Evolutionary conservation across 2,888 invertebrate genomes (phyloP).

Genomic region (Thecocarcelia acutangulata): DNA sequence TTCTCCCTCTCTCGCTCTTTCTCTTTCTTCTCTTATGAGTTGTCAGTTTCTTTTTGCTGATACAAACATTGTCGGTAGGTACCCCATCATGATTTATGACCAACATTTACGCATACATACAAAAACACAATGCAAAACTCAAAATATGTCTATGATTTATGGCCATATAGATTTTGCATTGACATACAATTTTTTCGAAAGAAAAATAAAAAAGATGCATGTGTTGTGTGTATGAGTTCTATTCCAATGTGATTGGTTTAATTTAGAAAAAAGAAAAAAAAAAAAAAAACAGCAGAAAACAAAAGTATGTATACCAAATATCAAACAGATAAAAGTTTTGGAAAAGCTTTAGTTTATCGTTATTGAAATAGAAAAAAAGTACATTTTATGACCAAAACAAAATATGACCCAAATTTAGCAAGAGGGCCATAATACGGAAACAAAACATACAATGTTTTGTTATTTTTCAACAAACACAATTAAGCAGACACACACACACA

Average conservation of each 20-base stretch:
- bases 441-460: constrained; percentile 33
- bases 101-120: constrained; percentile 56
- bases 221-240: constrained; percentile 4
- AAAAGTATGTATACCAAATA: constrained; percentile 18
- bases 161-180: constrained; percentile 66
- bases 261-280: constrained; percentile 6
- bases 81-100: constrained; percentile 64
- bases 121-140: constrained; percentile 55
- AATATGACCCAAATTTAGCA: constrained; percentile 59
- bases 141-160: constrained; percentile 68
- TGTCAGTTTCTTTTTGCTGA: constrained; percentile 12
- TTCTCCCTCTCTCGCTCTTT: too few species aligned
- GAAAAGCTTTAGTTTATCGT: constrained; percentile 13
- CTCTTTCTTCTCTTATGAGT: not conserved
- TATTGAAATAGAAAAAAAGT: not conserved
- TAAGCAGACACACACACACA: constrained; percentile 3
- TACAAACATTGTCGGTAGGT: constrained; percentile 34
- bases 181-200: constrained; percentile 57
- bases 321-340: constrained; percentile 38
- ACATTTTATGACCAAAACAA: constrained; percentile 53
- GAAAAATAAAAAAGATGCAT: constrained; percentile 9
- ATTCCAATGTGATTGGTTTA: constrained; percentile 34
- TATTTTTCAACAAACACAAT: constrained; percentile 41
- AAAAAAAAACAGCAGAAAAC: constrained; percentile 39
- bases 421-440: constrained; percentile 21